Base-by-base conservation (phyloP, 2,113 vertebrate species). In the Dinomys branickii region DNA sequence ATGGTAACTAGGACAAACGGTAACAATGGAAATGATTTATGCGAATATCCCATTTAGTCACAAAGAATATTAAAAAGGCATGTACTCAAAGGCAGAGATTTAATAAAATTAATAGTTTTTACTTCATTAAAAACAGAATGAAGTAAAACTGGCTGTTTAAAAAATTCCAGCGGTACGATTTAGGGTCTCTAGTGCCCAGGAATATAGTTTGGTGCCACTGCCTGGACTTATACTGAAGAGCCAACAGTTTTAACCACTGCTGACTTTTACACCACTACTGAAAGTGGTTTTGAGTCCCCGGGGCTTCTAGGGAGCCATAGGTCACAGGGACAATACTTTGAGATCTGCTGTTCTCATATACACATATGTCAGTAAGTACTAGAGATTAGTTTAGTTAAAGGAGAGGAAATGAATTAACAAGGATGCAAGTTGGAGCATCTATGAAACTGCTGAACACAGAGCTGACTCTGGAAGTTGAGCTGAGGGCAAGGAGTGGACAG, bases 81-180 rank as follows among this genome's bases (percentile, higher is more conserved):
- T 67, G 92, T 84, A 58, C 8, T 75, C 13, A 93, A 65, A 77
- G 13, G 50, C 71, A 54, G 26, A 35, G 9, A 41, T 88, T 78
- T 82, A 88, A 56, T 67, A 67, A 87, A 90, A 81, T 65, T 11
- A 85, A 50, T 28, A 19, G 69, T 41, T 81, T 95, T 92, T 52
- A 94, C 14, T 71, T 92, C 13, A 52, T 61, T 54, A 88, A 96
- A 41, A 81, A 92, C 44, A 93, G 71, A 81, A 54, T 75, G 94
- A 38, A 44, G 28, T 20, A 24, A 50, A 85, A 63, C 30, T 85
- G 7, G 2, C 54, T 58, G 73, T 54, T 73, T 38, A 63, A 78
- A 75, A 26, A 28, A 61, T 78, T 77, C 16, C 33, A 65, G 28
- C 38, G 56, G 26, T 82, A n/a, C 52, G n/a, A 7, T 35, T 7